Evolutionary conservation across 2,888 invertebrate genomes (phyloP).

Genomic region (Taenaris catops): DNA sequence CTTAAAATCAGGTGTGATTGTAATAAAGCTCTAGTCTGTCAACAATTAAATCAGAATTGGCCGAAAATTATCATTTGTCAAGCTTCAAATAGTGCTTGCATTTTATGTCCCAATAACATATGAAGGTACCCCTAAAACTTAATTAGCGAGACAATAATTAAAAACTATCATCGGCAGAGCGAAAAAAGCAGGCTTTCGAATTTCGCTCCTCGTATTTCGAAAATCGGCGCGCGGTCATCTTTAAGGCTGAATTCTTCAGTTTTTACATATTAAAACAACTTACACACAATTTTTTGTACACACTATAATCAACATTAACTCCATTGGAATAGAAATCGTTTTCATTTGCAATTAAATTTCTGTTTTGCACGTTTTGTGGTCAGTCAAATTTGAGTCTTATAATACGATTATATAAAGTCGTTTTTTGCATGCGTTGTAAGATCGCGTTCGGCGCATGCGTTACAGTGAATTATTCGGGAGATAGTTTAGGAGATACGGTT

Average conservation of each 20-base stretch:
- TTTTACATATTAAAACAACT: constrained; percentile 23
- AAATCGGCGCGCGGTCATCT: constrained; percentile 63
- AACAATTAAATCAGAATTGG: too few relatives aligned
- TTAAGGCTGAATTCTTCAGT: constrained; percentile 43
- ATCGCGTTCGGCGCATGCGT: constrained; percentile 31
- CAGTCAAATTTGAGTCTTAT: constrained; percentile 12
- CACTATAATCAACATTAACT: constrained; percentile 20
- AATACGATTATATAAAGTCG: not conserved
- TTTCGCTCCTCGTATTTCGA: constrained; percentile 74
- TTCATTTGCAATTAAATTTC: constrained; percentile 11
- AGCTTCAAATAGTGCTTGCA: too few relatives aligned
- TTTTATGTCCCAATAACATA: too few relatives aligned
- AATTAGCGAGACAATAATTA: constrained; percentile 70
- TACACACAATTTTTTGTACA: constrained; percentile 12
- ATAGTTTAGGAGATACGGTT: constrained; percentile 65
- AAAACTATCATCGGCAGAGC: constrained; percentile 49
- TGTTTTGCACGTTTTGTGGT: constrained; percentile 3
- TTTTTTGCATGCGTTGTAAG: constrained; percentile 17
- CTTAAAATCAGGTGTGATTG: too few relatives aligned
- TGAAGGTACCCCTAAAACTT: constrained; percentile 39
- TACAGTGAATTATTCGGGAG: constrained; percentile 60
- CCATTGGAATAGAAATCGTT: constrained; percentile 12
- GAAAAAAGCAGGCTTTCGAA: constrained; percentile 64
- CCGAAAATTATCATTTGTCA: too few relatives aligned
- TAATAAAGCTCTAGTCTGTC: too few relatives aligned